Conservation (phyloP, 2,888 invertebrate genomes). For the Athripsodes cinereus region DNA sequence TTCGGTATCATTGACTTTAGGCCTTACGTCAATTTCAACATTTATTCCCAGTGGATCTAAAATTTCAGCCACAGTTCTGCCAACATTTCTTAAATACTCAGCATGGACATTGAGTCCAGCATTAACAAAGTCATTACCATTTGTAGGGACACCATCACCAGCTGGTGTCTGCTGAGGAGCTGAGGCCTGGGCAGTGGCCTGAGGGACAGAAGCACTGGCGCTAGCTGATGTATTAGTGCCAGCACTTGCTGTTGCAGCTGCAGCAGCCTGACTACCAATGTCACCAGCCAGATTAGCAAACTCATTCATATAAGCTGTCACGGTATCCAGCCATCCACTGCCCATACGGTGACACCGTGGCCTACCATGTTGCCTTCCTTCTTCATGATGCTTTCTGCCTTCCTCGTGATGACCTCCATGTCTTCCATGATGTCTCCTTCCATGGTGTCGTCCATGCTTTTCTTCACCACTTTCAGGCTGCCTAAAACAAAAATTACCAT, state of each 20-base stretch:
- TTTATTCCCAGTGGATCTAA: constrained; percentile 47
- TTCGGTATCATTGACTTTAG: constrained; percentile 6
- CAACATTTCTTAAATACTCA: constrained; percentile 38
- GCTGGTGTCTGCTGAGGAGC: not conserved
- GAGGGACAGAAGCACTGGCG: not conserved
- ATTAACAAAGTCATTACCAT: constrained; percentile 8
- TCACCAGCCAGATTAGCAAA: constrained; percentile 49
- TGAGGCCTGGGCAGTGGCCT: not conserved
- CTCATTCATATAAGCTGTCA: constrained; percentile 48
- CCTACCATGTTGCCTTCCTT: constrained; percentile 5
- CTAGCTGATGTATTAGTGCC: not conserved
- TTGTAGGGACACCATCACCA: not conserved
- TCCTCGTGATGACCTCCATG: constrained; percentile 7
- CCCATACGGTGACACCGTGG: not conserved
- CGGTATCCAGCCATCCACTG: constrained; percentile 44
- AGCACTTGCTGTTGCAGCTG: not conserved
- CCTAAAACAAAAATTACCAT: not conserved
- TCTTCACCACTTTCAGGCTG: not conserved
- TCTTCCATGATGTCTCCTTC: constrained; percentile 2
- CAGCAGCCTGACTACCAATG: constrained; percentile 31
- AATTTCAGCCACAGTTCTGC: constrained; percentile 42
- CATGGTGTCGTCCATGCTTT: not conserved
- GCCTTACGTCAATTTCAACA: constrained; percentile 35
- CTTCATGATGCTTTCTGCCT: not conserved
- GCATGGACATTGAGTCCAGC: constrained; percentile 16